Base-by-base conservation (phyloP, 2,888 invertebrate species). In the Macaria liturata region DNA sequence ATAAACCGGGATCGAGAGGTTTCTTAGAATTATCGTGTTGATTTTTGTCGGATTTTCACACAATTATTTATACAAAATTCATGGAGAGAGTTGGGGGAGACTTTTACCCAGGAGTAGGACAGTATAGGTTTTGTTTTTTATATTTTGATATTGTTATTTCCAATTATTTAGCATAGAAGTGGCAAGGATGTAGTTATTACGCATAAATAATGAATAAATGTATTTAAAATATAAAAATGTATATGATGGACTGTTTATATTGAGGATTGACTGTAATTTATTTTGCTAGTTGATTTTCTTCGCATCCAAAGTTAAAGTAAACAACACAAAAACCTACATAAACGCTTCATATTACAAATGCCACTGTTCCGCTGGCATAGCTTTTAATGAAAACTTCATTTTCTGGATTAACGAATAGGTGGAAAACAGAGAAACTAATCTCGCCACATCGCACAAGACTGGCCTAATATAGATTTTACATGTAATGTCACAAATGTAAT, bases 401-500 rank as follows among this genome's bases (percentile, higher is more conserved):
- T 61, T 61, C 54, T 39, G 58, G 53, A 59, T 58, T 62, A 52
- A 58, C 54, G 48, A 60, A 57, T 60, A 59, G 49, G 48, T 60
- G n/a, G 52, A 61, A 64, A 61, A 55, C 44, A 51, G 31, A 43
- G 56, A 61, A 61, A 59, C 56, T 70, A 70, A 71, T 75, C 63
- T 71, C 42, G 42, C 42, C 1, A n/a, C 9, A 42, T 8, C n/a
- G 4, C 4, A 4, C 4, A 37, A 37, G 34, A 37, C 7, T 37
- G 7, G 5, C 4, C 34, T 1, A 37, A 37, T 34, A 34, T 4
- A 37, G 34, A 37, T 37, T 7, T 1, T 37, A 6, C 34, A 7
- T 37, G 7, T 2, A 20, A 20, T 20, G 20, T 20, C 20, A 20
- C 20, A 20, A 20, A 20, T 20, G 20, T 20, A 20, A 1, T 20